phyloP scores from a whole-genome alignment of 2,888 invertebrate genomes.

The Dione juno region DNA sequence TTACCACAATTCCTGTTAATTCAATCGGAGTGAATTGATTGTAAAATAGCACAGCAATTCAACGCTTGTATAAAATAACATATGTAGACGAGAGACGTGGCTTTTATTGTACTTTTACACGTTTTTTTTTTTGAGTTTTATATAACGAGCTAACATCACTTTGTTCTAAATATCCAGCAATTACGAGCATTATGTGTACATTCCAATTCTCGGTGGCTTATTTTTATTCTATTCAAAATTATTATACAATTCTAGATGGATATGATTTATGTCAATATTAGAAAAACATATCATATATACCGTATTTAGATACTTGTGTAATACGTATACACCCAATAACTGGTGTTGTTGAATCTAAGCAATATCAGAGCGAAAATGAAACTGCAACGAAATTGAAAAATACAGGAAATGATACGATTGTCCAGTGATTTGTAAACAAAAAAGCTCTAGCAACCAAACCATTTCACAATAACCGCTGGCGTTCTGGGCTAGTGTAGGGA shows the following conservation, averaged over 20 bases:
- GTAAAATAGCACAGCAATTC: neutral
- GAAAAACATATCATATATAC: no score
- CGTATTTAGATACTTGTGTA: no score
- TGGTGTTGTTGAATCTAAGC: neutral
- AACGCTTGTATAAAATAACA: neutral
- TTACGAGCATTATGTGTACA: no score
- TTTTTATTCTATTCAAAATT: no score
- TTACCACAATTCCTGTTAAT: slow-evolving; percentile 15
- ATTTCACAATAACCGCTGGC: slow-evolving; percentile 12
- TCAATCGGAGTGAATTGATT: slow-evolving; percentile 3
- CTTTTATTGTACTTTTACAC: neutral
- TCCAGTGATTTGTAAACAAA: slow-evolving; percentile 21
- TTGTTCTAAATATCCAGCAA: no score
- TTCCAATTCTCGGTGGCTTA: no score
- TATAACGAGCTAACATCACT: no score
- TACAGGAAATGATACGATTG: slow-evolving; percentile 20
- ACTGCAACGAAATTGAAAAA: slow-evolving; percentile 26
- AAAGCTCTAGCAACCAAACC: slow-evolving; percentile 5
- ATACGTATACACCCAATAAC: neutral
- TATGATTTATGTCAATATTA: no score
- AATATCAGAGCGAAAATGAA: slow-evolving; percentile 5
- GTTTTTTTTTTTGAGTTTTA: no score
- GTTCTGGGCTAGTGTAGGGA: neutral
- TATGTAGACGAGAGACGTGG: neutral
- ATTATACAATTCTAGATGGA: no score